Conservation (phyloP, 2,113 vertebrate genomes). For the Ceyx melanurus region DNA sequence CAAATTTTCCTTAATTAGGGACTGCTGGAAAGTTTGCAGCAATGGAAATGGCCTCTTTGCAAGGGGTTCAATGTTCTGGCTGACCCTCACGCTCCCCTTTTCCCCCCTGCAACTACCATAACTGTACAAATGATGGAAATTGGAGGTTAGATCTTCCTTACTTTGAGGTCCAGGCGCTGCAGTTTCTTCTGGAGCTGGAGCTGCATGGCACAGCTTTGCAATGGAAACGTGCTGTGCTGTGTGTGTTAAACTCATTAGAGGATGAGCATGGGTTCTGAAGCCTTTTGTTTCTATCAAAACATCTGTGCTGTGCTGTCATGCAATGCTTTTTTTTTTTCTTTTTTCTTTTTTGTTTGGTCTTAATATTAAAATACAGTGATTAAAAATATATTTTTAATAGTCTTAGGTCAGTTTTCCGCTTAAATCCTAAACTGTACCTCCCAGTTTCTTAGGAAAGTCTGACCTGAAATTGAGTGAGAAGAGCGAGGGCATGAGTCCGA, state of each 20-base stretch:
- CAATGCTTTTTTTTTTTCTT: neutral
- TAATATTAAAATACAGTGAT: neutral
- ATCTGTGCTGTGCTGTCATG: neutral
- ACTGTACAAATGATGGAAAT: neutral
- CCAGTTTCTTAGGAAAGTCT: neutral
- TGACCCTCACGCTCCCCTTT: neutral
- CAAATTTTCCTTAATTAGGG: neutral
- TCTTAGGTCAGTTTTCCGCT: neutral
- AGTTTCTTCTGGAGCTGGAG: neutral
- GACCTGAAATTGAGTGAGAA: neutral
- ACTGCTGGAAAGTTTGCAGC: neutral
- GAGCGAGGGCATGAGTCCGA: neutral
- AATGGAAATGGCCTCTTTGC: neutral
- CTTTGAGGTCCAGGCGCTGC: neutral
- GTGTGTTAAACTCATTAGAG: constrained; percentile 35
- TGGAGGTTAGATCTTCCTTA: neutral
- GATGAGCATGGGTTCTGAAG: constrained; percentile 6
- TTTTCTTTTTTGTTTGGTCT: neutral
- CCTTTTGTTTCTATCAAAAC: neutral
- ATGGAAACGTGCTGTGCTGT: neutral
- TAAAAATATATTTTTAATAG: neutral
- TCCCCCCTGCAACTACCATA: fast-evolving
- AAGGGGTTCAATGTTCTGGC: neutral
- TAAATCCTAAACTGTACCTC: neutral
- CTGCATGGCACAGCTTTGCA: neutral